Base-by-base conservation (phyloP, 2,113 vertebrate species). In the Colistium nudipinnis region DNA sequence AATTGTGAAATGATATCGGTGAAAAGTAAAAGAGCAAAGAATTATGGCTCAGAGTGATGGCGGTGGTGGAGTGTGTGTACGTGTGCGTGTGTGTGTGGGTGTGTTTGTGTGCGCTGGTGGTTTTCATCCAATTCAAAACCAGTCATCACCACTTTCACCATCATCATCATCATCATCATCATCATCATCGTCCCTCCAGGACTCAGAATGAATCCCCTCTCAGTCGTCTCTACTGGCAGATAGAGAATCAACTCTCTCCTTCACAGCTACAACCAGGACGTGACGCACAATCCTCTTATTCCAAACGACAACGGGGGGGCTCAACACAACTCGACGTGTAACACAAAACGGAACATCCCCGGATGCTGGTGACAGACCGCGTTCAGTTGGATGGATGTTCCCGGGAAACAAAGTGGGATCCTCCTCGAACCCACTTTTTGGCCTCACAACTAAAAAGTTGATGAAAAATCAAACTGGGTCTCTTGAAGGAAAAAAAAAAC, bases 1-100 rank as follows among this genome's bases (percentile, higher is more conserved):
- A 93, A 95, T 93, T 93, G 94, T 95, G 94, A 95, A 93, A 96
- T 86, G 88, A 88, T 59, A 76, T 80, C 36, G 47, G 79, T 86
- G 80, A 83, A 80, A 81, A 83, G 70, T 66, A 86, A 83, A 85
- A 88, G 75, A 86, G 53, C 31, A 74, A 85, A 78, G 44, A 79
- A 48, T 62, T 91, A 91, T 91, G 89, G 90, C 90, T 91, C 90
- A 87, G 81, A 85, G 82, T 88, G 82, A 87, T 86, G 82, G 64
- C 70, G 78, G 78, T 74, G 78, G 39, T 74, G 45, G 64, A 14
- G 59, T 39, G 22, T 61, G 49, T 60, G 19, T 71, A 54, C 73
- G 51, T 81, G 63, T 76, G 33, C 38, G 31, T 57, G 28, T 51
- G 53, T 71, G 25, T 70, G 38, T 70, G 22, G 70, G 36, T 60